Evolutionary conservation across 2,113 vertebrate genomes (phyloP).

Genomic region (Chaetorhynchus papuensis): DNA sequence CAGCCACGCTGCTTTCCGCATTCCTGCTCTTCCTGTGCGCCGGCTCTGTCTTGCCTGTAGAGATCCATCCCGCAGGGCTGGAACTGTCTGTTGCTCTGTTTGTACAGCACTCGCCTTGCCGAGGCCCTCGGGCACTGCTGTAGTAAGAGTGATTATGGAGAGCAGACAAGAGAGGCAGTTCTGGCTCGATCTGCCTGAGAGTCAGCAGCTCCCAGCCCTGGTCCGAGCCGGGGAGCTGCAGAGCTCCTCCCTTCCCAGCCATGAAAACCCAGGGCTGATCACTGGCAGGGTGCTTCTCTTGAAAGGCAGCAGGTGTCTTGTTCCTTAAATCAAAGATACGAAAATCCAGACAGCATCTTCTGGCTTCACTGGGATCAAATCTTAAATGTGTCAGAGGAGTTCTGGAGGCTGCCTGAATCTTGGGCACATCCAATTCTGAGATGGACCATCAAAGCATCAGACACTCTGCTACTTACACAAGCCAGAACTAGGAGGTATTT

Average conservation of each 20-base stretch:
- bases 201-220: neutral
- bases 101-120: neutral
- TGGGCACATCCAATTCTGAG: neutral
- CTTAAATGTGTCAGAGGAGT: neutral
- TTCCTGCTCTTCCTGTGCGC: neutral
- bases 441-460: neutral
- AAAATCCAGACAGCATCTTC: neutral
- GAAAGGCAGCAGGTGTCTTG: neutral
- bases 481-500: neutral
- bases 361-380: neutral
- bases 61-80: neutral
- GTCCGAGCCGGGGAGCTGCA: rapidly evolving
- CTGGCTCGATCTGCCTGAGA: neutral
- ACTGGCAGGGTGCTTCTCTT: neutral
- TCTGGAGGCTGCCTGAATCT: neutral
- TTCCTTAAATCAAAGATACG: neutral
- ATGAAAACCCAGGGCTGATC: neutral
- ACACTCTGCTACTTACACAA: neutral
- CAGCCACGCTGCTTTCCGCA: rapidly evolving
- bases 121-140: neutral
- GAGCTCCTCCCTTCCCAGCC: neutral
- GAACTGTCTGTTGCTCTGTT: neutral
- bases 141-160: neutral
- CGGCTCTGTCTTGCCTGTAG: neutral
- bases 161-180: neutral